Conservation (phyloP, 2,113 vertebrate genomes). For the Ctenodactylus gundi region DNA sequence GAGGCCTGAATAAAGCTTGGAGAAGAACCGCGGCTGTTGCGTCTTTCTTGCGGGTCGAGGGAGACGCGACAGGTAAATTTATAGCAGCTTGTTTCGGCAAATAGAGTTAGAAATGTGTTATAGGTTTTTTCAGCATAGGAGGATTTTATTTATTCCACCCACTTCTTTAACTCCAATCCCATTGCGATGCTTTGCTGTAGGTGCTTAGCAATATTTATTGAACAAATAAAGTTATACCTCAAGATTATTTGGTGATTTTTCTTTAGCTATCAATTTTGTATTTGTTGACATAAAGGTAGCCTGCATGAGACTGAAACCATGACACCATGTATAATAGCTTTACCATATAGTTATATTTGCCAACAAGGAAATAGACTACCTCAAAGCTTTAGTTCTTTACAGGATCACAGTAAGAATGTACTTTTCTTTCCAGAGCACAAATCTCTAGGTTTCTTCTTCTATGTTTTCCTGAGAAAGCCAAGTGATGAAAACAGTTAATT, state of each 20-base stretch:
- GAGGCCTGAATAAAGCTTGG: too few relatives aligned
- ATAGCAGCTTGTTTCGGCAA: neutral
- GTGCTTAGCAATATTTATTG: neutral
- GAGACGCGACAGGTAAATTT: too few relatives aligned
- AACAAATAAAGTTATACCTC: neutral
- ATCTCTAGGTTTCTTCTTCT: neutral
- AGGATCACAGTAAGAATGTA: neutral
- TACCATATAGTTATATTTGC: neutral
- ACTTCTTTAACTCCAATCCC: neutral
- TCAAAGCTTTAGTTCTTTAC: neutral
- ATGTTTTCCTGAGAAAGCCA: neutral
- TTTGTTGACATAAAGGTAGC: neutral
- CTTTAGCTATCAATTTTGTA: conserved; percentile 26
- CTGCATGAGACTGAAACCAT: neutral
- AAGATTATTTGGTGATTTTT: neutral
- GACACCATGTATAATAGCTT: neutral
- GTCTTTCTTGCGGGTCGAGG: too few relatives aligned
- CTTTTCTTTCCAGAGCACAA: neutral
- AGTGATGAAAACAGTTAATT: neutral
- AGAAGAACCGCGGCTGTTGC: too few relatives aligned
- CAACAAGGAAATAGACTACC: neutral
- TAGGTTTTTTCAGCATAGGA: neutral
- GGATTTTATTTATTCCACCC: neutral
- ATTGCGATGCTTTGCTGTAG: neutral
- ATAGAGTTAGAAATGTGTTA: neutral